Conservation (phyloP, 2,888 invertebrate species). For the Plebejus melissa region DNA sequence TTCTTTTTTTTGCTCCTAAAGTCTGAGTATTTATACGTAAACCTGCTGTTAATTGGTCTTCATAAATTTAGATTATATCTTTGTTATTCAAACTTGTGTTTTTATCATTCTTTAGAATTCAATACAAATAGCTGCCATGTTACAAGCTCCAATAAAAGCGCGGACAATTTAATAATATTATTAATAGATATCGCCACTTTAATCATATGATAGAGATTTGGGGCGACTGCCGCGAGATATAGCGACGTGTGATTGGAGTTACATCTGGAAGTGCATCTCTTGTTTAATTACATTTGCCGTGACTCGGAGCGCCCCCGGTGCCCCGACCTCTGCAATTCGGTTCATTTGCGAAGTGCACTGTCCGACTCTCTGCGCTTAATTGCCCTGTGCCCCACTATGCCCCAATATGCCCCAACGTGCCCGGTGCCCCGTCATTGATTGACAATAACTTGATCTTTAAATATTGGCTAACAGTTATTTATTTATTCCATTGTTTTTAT, state of each 20-base stretch:
- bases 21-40: no score
- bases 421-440: slow-evolving; percentile 60
- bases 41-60: no score
- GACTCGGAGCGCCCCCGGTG: background rate
- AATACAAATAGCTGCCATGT: no score
- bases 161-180: no score
- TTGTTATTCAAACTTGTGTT: no score
- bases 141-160: no score
- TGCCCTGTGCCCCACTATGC: slow-evolving; percentile 53
- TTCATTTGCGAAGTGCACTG: slow-evolving; percentile 79
- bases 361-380: slow-evolving; percentile 69
- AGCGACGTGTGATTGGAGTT: slow-evolving; percentile 16
- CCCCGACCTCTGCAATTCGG: slow-evolving; percentile 47
- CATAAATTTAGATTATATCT: no score
- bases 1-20: no score
- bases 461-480: slow-evolving; percentile 14
- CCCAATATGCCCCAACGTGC: background rate
- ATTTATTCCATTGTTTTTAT: background rate
- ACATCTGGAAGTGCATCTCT: slow-evolving; percentile 49
- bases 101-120: no score
- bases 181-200: background rate
- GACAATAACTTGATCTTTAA: slow-evolving; percentile 57
- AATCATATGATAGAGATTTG: slow-evolving; percentile 1
- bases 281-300: slow-evolving; percentile 67
- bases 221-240: slow-evolving; percentile 1